Base-by-base conservation (phyloP, 37 sponge, comb jelly and placozoan species). In the Dysidea cf. avara region DNA sequence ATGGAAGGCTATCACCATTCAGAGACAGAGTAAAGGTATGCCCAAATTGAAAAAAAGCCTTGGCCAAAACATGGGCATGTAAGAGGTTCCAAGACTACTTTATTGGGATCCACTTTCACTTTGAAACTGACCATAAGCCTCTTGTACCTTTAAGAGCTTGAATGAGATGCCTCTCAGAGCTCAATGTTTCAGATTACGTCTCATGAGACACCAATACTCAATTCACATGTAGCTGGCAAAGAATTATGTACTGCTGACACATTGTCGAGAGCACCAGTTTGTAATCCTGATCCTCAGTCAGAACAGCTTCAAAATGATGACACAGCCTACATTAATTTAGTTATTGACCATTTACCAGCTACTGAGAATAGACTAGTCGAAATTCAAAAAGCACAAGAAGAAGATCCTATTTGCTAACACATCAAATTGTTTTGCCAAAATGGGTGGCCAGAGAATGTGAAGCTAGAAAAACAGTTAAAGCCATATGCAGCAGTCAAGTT, bases 111-210 rank as follows among this genome's bases (percentile, higher is more conserved):
- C 1, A n/a, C 48, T 79, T 73, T 48, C 86, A 78, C 30, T 33
- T 78, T 7, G 34, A 79, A 18, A 86, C 86, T 0, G 86, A 86
- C 29, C 80, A 86, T 62, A 86, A 86, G 55, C 86, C 86, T 11
- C 34, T 79, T 22, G 69, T 86, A 30, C 68, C 86, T 2, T 61
- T 21, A 84, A 84, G 53, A 64, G 31, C 50, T 49, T 79, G 17
- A 62, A 86, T 0, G 62, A 66, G 22, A 69, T 79, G 1, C 86
- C 86, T 40, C 4, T 74, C 13, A 49, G 69, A 56, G 68, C 71
- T 29, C 86, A 78, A 69, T 53, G 86, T 14, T 78, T 79, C 33
- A 38, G 68, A 30, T n/a, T 86, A 38, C 74, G 80, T 2, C 17
- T 86, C 68, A 66, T 86, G 80, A 26, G 70, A 34, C 78, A 46